These are phyloP conservation scores for Dastarcus helophoroides DNA, from an alignment of 2,888 invertebrate genomes.

Conservation along the genomic window DNA sequence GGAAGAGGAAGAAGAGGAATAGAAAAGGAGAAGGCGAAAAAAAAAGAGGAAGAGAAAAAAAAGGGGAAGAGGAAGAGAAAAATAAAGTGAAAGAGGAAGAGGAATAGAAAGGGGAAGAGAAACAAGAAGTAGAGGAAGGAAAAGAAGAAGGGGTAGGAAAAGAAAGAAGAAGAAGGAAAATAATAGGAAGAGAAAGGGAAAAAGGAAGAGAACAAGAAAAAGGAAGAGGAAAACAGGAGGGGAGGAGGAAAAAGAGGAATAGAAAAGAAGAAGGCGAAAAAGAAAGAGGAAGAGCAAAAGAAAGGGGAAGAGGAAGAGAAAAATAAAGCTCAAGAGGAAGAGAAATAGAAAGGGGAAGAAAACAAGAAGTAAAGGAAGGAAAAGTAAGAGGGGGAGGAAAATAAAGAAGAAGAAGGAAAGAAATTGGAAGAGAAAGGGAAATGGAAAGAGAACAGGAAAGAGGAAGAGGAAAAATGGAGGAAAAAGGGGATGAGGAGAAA, in stretches of 20 bases:
- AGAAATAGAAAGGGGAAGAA: too few relatives aligned
- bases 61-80: constrained; percentile 6
- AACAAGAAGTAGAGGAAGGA: constrained; percentile 5
- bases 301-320: constrained; percentile 4
- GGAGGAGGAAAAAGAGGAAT: too few relatives aligned
- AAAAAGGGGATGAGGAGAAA: constrained; percentile 4
- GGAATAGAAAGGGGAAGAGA: too few relatives aligned
- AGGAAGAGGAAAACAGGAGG: constrained; percentile 9
- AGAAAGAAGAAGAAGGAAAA: constrained; percentile 17
- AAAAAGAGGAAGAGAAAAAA: constrained; percentile 10
- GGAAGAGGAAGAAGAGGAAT: too few relatives aligned
- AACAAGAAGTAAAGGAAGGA: too few relatives aligned
- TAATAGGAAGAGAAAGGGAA: constrained; percentile 20
- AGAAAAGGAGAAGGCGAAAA: too few relatives aligned
- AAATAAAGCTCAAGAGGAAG: constrained; percentile 5
- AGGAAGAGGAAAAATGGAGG: constrained; percentile 5
- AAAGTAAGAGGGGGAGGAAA: too few relatives aligned
- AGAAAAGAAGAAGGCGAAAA: too few relatives aligned
- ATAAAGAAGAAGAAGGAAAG: too few relatives aligned
- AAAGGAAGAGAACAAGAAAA: constrained; percentile 10
- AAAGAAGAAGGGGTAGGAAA: constrained; percentile 11
- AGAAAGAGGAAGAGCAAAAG: too few relatives aligned
- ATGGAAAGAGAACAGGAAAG: too few relatives aligned
- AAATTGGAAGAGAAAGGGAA: too few relatives aligned
- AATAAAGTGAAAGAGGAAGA: constrained; percentile 3